Evolutionary conservation across 1,140 invertebrate genomes (phyloP).

Genomic region (Pseudomyrmex pallidus): DNA sequence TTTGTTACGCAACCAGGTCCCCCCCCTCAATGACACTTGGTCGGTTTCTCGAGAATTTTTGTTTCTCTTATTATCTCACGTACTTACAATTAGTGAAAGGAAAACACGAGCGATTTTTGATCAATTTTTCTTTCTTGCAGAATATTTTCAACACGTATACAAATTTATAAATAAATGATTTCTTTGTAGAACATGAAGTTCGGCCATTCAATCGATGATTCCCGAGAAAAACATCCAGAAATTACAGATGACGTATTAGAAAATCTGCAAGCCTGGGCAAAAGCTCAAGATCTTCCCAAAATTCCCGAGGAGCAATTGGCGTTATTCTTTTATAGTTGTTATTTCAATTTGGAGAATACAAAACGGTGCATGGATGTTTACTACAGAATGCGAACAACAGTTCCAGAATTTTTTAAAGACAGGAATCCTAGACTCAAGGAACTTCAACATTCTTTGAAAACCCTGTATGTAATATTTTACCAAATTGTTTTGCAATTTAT

Average conservation of each 20-base stretch:
- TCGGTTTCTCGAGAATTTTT: constrained; percentile 1
- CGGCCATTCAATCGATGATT: constrained; percentile 75
- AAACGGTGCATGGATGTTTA: constrained; percentile 87
- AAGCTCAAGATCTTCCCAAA: constrained; percentile 64
- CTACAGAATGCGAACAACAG: constrained; percentile 85
- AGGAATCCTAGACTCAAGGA: constrained; percentile 82
- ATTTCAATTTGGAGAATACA: constrained; percentile 85
- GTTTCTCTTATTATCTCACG: not conserved
- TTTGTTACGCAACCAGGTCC: not conserved
- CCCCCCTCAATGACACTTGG: not conserved
- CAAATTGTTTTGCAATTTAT: not conserved
- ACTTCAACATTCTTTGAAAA: constrained; percentile 80
- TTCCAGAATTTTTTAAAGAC: constrained; percentile 87
- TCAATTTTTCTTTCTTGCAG: not conserved
- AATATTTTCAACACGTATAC: not conserved
- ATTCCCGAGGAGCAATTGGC: constrained; percentile 83
- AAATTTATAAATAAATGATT: not conserved
- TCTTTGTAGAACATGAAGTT: constrained; percentile 73
- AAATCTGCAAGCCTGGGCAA: constrained; percentile 72
- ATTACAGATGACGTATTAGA: constrained; percentile 74
- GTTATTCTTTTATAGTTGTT: constrained; percentile 87
- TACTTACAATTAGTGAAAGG: not conserved
- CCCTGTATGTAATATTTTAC: constrained; percentile 80
- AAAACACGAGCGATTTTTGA: not conserved
- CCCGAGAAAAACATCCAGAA: constrained; percentile 72